These are phyloP conservation scores for Odontamblyopus rebecca DNA, from an alignment of 2,797 vertebrate genomes.

Conservation along the genomic window DNA sequence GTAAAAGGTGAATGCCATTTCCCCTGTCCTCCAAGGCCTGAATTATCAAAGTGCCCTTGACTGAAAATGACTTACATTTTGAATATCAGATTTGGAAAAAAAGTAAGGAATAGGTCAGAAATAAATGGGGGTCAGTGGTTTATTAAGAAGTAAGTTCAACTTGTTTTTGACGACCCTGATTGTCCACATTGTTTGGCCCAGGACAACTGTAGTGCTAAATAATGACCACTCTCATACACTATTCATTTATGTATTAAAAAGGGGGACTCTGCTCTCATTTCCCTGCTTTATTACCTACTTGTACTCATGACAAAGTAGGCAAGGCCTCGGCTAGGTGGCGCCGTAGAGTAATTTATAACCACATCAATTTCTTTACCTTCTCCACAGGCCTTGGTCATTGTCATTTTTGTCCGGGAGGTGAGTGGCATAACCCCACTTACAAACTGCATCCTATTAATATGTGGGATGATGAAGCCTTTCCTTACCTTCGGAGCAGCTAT, in stretches of 20 bases:
- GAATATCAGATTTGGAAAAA: slow-evolving; percentile 67
- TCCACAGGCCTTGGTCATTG: slow-evolving; percentile 81
- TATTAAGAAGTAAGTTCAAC: slow-evolving; percentile 70
- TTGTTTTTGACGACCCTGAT: slow-evolving; percentile 54
- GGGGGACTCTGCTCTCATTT: slow-evolving; percentile 75
- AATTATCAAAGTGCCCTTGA: slow-evolving; percentile 79
- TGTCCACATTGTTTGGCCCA: slow-evolving; percentile 68
- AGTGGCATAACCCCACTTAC: slow-evolving; percentile 80
- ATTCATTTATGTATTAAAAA: slow-evolving; percentile 87
- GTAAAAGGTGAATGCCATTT: slow-evolving; percentile 77
- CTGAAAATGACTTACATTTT: slow-evolving; percentile 80
- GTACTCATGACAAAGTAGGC: slow-evolving; percentile 79
- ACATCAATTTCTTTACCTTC: slow-evolving; percentile 83
- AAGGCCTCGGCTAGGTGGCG: slow-evolving; percentile 81
- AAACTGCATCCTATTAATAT: slow-evolving; percentile 80
- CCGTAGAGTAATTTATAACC: slow-evolving; percentile 85
- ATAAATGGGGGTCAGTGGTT: slow-evolving; percentile 79
- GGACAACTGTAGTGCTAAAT: slow-evolving; percentile 73
- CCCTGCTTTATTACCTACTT: slow-evolving; percentile 77
- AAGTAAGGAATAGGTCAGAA: slow-evolving; percentile 66
- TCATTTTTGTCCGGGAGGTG: slow-evolving; percentile 82
- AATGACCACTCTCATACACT: slow-evolving; percentile 81
- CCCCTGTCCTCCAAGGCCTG: slow-evolving; percentile 63
- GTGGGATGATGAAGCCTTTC: slow-evolving; percentile 77
- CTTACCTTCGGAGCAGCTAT: slow-evolving; percentile 75